Evolutionary conservation across 2,797 vertebrate genomes (phyloP).

Genomic region (Leptodactylus fallax): DNA sequence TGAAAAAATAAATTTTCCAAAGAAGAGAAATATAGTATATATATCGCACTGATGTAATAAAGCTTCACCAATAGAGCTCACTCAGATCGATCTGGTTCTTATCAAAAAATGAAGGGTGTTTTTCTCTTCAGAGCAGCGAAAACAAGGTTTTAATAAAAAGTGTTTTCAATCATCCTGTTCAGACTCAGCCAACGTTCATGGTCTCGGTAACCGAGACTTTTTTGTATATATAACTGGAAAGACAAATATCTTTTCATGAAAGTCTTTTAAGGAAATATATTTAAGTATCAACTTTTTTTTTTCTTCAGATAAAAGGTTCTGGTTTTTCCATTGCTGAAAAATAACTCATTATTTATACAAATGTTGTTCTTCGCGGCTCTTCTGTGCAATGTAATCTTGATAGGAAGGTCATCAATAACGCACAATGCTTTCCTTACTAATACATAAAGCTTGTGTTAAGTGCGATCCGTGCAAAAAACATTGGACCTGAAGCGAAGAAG

Average conservation of each 20-base stretch:
- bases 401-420: constrained; percentile 41
- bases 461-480: constrained; percentile 16
- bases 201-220: constrained; percentile 31
- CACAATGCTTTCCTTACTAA: constrained; percentile 15
- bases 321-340: constrained; percentile 44
- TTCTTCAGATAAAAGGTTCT: constrained; percentile 50
- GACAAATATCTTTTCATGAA: constrained; percentile 55
- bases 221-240: constrained; percentile 49
- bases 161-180: constrained; percentile 60
- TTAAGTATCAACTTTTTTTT: constrained; percentile 22
- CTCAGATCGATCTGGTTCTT: constrained; percentile 50
- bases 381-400: constrained; percentile 47
- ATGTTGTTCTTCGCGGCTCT: constrained; percentile 17
- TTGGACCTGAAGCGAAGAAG: background rate
- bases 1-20: background rate
- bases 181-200: constrained; percentile 36
- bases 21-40: background rate
- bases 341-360: constrained; percentile 55
- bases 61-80: background rate
- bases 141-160: constrained; percentile 63
- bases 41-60: background rate
- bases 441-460: constrained; percentile 30
- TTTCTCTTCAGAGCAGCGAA: constrained; percentile 26
- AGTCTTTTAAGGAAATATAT: constrained; percentile 50
- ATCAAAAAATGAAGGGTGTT: constrained; percentile 51